Base-by-base conservation (phyloP, 1,140 invertebrate species). In the Radopholus similis region DNA sequence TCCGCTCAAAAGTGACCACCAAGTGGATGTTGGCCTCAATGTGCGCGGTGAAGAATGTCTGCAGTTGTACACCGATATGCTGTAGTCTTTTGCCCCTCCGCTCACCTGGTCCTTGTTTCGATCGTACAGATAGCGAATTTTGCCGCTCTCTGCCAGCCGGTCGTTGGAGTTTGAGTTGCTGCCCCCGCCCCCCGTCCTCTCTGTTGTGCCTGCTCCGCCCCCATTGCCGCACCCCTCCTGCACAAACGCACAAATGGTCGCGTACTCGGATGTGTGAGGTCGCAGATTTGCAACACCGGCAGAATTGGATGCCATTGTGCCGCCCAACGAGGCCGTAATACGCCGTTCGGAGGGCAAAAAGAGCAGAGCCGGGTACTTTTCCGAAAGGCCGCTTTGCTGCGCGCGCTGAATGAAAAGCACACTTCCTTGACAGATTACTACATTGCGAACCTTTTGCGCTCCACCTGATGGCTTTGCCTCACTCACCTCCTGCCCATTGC, bases 1-100 rank as follows among this genome's bases (percentile, higher is more conserved):
- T 71, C n/a, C 66, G 70, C n/a, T 68, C 70, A 73, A 68, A 68
- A 5, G 72, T 70, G 70, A 73, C 66, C 8, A 37, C 40, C 35
- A 68, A 64, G 28, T 68, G 69, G 32, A 68, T 30, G 18, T 51
- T 53, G n/a, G 44, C 64, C 69, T 68, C 66, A 21, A 68, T 38
- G 18, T 28, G 47, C 11, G 35, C 49, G 4, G 69, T 73, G 30
- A 72, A 68, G 70, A 73, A 68, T 42, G 38, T 42, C 38, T 42
- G 38, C 1, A 2, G 2, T 42, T 42, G 11, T 13, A 42, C 11
- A 42, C 11, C 18, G 2, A 1, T 42, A n/a, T n/a, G n/a, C 38
- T 42, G 38, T 1, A 2, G 2, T 42, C 18, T 42, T 13, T 13
- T 13, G 18, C 11, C 18, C 1, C 0, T 42, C 38, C 38, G n/a